phyloP scores from a whole-genome alignment of 2,113 vertebrate genomes.

The Casuarius casuarius region DNA sequence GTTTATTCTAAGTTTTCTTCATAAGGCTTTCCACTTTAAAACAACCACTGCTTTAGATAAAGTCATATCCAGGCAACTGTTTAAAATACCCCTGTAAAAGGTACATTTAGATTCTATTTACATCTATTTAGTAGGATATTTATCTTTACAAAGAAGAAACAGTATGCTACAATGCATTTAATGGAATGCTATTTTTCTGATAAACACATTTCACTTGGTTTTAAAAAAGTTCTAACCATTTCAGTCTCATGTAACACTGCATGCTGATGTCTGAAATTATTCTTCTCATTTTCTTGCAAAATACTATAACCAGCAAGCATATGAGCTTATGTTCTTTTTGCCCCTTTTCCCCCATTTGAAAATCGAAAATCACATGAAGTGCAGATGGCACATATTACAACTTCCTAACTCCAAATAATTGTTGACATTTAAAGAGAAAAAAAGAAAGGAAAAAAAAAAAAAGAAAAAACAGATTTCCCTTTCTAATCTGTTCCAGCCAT shows the following conservation, averaged over 20 bases:
- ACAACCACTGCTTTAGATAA: not conserved
- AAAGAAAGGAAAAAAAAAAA: not conserved
- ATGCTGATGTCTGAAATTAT: not conserved
- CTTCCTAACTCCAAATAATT: not conserved
- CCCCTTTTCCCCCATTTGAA: not conserved
- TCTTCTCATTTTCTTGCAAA: not conserved
- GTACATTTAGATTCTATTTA: not conserved
- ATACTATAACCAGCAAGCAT: not conserved
- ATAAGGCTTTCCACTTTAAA: not conserved
- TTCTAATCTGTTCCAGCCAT: not conserved
- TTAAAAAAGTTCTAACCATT: not conserved
- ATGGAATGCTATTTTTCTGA: not conserved
- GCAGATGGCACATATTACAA: not conserved
- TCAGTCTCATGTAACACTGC: not conserved
- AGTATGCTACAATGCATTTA: not conserved
- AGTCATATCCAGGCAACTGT: not conserved
- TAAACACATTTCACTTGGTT: not conserved
- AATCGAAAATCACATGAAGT: not conserved
- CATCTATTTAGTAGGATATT: not conserved
- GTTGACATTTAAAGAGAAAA: not conserved
- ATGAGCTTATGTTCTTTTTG: not conserved
- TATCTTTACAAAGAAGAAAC: not conserved
- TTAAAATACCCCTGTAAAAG: not conserved
- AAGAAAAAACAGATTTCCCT: not conserved
- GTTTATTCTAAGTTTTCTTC: not conserved